Evolutionary conservation across 2,113 vertebrate genomes (phyloP).

Genomic region (Thomomys bottae): DNA sequence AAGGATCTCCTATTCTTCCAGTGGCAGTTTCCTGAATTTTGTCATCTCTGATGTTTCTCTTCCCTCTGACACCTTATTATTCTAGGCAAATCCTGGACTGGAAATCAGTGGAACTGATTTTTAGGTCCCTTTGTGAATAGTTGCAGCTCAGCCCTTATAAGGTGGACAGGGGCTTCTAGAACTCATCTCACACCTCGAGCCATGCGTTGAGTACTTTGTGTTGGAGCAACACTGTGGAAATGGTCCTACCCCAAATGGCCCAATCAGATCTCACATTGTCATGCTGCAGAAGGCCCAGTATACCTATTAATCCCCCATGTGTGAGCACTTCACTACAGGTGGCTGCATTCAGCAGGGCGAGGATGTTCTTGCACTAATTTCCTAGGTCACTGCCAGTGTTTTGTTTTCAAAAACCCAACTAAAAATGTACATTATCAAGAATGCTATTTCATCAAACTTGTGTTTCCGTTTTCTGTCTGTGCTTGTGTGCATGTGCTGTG

Average conservation of each 20-base stretch:
- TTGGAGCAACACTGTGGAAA: not conserved
- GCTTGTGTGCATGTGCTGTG: not conserved
- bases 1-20: not conserved
- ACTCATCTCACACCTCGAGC: not conserved
- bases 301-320: too few species aligned
- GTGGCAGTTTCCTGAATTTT: not conserved
- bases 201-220: not conserved
- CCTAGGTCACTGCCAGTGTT: not conserved
- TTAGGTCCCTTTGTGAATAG: conserved; percentile 12
- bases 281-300: not conserved
- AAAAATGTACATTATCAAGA: not conserved
- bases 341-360: not conserved
- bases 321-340: not conserved
- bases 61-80: not conserved
- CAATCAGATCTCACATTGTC: not conserved
- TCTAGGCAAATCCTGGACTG: not conserved
- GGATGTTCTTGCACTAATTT: not conserved
- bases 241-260: not conserved
- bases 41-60: not conserved
- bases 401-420: conserved; percentile 9
- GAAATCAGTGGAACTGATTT: conserved; percentile 31
- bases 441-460: not conserved
- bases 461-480: conserved; percentile 16
- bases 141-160: not conserved
- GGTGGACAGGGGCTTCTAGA: not conserved